Conservation (phyloP, 2,888 invertebrate species). For the Amaurobius ferox region DNA sequence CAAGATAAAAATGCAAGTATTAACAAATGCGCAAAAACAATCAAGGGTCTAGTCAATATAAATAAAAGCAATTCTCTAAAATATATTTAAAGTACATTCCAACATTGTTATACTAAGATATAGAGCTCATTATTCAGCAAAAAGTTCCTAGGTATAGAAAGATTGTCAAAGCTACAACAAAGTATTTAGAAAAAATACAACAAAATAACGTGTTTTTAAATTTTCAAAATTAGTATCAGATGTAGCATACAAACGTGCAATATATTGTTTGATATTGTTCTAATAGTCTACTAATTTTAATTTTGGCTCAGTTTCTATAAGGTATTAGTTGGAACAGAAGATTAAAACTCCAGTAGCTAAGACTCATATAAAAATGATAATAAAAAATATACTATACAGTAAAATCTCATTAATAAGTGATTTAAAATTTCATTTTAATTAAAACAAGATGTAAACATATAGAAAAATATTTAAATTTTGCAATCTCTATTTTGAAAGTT, state of each 20-base stretch:
- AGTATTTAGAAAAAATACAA: constrained; percentile 3
- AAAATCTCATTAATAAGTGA: constrained; percentile 5
- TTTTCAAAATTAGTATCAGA: neutral
- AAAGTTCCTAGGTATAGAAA: neutral
- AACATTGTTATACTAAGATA: neutral
- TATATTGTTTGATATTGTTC: no score
- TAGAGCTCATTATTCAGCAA: constrained; percentile 4
- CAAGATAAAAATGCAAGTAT: constrained; percentile 12
- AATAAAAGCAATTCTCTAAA: neutral
- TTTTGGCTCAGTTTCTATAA: no score
- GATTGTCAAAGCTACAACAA: constrained; percentile 63
- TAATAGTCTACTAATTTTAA: no score
- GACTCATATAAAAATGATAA: neutral
- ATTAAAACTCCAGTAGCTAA: neutral
- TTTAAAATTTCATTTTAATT: neutral
- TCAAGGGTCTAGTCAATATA: neutral
- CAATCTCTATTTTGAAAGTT: no score
- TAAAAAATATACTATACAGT: neutral
- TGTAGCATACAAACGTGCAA: neutral
- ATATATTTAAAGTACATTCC: neutral
- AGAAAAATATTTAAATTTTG: neutral
- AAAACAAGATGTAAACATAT: neutral
- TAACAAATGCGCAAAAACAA: constrained; percentile 6
- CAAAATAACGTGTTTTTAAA: neutral
- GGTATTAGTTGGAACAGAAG: neutral